Conservation (phyloP, 2,113 vertebrate species). For the Varanus salvator region DNA sequence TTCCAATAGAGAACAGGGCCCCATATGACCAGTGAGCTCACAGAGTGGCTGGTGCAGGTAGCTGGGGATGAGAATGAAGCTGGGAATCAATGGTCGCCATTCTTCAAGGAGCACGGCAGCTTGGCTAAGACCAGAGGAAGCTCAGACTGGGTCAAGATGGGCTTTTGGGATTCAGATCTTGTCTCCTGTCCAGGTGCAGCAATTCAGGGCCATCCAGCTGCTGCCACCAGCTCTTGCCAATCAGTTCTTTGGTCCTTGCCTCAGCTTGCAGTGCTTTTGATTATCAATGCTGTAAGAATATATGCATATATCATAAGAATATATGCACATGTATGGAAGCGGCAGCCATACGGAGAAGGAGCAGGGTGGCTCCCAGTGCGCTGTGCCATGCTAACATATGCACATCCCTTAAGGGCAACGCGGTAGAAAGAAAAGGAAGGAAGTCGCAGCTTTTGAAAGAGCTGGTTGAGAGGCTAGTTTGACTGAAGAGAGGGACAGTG, state of each 20-base stretch:
- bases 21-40: background rate
- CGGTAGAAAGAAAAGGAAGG: background rate
- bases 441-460: conserved; percentile 1
- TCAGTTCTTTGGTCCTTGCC: background rate
- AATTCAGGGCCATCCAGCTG: background rate
- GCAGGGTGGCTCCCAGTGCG: background rate
- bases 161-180: background rate
- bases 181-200: background rate
- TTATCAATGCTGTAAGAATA: background rate
- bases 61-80: too few relatives aligned
- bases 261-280: background rate
- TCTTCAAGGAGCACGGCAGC: background rate
- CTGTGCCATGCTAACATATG: background rate
- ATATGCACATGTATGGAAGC: background rate
- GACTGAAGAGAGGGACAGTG: background rate
- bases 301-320: background rate
- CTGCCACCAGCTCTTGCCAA: background rate
- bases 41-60: background rate
- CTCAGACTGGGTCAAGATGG: background rate
- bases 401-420: background rate
- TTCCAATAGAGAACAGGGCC: too few relatives aligned
- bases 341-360: background rate
- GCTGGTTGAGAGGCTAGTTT: background rate
- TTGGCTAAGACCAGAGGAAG: background rate
- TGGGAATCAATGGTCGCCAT: background rate